Base-by-base conservation (phyloP, 2,797 vertebrate genomes). In the Notolabrus celidotus region DNA sequence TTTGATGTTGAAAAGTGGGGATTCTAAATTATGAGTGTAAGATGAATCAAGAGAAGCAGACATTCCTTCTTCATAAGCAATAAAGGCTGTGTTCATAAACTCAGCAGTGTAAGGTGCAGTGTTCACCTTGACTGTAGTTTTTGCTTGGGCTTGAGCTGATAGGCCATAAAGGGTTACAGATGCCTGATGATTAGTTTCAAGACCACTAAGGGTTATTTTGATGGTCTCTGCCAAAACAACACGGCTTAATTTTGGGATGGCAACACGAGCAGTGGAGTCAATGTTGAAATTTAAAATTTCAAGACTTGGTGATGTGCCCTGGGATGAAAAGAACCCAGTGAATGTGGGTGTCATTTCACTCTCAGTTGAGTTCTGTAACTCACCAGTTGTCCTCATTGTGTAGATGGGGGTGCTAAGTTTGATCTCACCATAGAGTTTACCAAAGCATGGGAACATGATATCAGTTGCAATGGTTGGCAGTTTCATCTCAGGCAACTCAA, bases 371-470 rank as follows among this genome's bases (percentile, higher is more conserved):
- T 98, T 99, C 51, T 89, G 85, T 73, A 99, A 46, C 63, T 94
- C 93, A 79, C 88, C 95, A 77, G 87, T 86, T 15, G 93, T 94
- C 56, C 91, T 95, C 23, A 97, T 42, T 0, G 61, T 90, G 78
- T 98, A 96, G 86, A 97, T 87, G 17, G 98, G 96, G 86, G 95
- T 95, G 0, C 80, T 85, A n/a, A 98, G 72, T 91, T 71, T 95
- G 71, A 98, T 86, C 84, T 92, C 82, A 23, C 95, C 85, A 46
- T 91, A 92, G 41, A 99, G 86, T 83, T 96, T 98, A 71, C 97
- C 98, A 84, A 99, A 96, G 52, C 94, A 91, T 77, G 97, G 97
- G 12, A 96, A 7, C 63, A 80, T 76, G 0, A 96, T 53, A 51
- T 93, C 91, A 79, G 84, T 91, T 53, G 97, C 94, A 60, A 99